Percentiles rank a stretch among this genome's conserved stretches.
These are phyloP conservation scores for Hephaestus fuliginosus DNA, from an alignment of 2,797 vertebrate species.

Conservation along the genomic window DNA sequence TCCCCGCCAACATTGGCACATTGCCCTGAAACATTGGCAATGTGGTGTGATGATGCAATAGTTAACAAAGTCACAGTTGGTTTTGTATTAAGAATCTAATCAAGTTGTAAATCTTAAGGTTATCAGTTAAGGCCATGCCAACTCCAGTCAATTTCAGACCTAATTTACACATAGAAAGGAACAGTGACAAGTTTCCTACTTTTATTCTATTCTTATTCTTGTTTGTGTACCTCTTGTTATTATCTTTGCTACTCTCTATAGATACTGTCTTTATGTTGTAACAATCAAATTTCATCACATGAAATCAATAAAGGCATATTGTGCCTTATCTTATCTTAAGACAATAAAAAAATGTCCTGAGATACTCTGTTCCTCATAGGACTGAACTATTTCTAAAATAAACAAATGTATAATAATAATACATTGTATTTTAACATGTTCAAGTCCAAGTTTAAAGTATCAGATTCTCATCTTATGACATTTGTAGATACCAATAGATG, in stretches of 20 bases:
- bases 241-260: too few species aligned
- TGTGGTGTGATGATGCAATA: not conserved
- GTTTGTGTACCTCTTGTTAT: too few species aligned
- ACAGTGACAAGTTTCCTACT: too few species aligned
- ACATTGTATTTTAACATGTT: not conserved
- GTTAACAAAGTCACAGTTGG: not conserved
- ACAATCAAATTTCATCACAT: too few species aligned
- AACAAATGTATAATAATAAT: too few species aligned
- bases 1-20: not conserved
- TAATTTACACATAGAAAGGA: not conserved
- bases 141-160: not conserved
- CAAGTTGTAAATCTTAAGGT: not conserved
- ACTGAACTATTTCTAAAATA: not conserved
- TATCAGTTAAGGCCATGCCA: not conserved
- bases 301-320: too few species aligned
- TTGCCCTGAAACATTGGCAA: not conserved
- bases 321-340: too few species aligned
- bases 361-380: not conserved
- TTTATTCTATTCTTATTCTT: too few species aligned
- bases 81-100: not conserved
- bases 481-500: too few species aligned
- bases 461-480: not conserved
- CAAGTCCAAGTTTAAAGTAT: not conserved
- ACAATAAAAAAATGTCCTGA: not conserved
- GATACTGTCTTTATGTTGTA: too few species aligned